Evolutionary conservation across 2,113 vertebrate genomes (phyloP).

Genomic region (Chiloscyllium plagiosum): DNA sequence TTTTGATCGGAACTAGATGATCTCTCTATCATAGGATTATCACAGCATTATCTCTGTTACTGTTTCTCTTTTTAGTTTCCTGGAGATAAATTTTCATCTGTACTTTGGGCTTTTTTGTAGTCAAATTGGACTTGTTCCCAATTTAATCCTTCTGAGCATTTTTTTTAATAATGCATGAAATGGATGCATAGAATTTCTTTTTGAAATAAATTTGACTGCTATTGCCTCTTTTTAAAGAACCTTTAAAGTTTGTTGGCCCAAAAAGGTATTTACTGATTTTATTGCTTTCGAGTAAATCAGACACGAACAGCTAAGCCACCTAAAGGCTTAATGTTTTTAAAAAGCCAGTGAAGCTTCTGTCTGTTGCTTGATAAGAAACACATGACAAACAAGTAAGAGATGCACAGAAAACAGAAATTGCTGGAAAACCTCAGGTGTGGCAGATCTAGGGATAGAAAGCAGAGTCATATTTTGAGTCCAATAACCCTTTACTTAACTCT

Average conservation of each 20-base stretch:
- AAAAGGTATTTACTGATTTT: not conserved
- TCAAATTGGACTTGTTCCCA: not conserved
- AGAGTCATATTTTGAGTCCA: too few species aligned
- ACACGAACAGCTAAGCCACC: not conserved
- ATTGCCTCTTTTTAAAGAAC: not conserved
- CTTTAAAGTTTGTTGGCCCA: not conserved
- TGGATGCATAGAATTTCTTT: not conserved
- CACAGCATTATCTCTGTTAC: not conserved
- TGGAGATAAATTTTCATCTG: not conserved
- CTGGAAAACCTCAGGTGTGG: too few species aligned
- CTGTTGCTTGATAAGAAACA: not conserved
- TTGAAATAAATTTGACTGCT: not conserved
- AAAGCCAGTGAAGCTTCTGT: not conserved
- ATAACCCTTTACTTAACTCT: too few species aligned
- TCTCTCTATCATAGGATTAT: not conserved
- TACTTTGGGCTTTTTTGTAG: not conserved
- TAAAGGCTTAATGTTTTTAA: not conserved
- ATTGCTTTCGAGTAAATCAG: not conserved
- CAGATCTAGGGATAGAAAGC: too few species aligned
- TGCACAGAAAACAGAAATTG: too few species aligned
- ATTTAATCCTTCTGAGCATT: not conserved
- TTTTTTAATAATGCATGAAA: not conserved
- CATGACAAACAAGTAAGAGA: not conserved
- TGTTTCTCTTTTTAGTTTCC: not conserved
- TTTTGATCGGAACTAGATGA: not conserved